phyloP scores from a whole-genome alignment of 2,797 vertebrate species.

The Clarias laeviceps region DNA sequence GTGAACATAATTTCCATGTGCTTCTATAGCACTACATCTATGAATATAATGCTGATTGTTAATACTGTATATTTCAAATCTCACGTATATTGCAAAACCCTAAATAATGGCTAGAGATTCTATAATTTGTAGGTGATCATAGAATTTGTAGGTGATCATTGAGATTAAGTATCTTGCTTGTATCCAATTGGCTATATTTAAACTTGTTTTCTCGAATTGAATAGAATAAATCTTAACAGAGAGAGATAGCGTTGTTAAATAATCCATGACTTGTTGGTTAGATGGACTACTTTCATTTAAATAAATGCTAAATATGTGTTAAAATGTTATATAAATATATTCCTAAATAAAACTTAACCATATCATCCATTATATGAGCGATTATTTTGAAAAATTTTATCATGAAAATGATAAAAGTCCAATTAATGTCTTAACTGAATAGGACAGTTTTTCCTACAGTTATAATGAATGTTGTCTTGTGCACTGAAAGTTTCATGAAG shows the following conservation, averaged over 20 bases:
- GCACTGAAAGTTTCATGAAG: not conserved
- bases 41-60: too few relatives aligned
- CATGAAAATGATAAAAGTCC: not conserved
- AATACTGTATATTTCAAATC: too few relatives aligned
- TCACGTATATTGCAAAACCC: too few relatives aligned
- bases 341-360: not conserved
- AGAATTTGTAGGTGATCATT: too few relatives aligned
- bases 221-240: not conserved
- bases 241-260: not conserved
- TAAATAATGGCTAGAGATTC: too few relatives aligned
- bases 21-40: too few relatives aligned
- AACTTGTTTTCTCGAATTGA: too few relatives aligned
- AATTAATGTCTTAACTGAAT: not conserved
- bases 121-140: too few relatives aligned
- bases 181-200: not conserved
- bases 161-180: not conserved
- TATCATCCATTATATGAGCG: not conserved
- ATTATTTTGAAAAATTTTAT: not conserved
- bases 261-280: not conserved
- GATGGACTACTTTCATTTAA: not conserved
- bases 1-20: too few relatives aligned
- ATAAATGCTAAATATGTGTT: not conserved
- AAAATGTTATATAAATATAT: not conserved
- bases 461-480: not conserved
- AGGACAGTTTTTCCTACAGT: not conserved